Base-by-base conservation (phyloP, 2,797 vertebrate species). In the Vespertilio murinus region DNA sequence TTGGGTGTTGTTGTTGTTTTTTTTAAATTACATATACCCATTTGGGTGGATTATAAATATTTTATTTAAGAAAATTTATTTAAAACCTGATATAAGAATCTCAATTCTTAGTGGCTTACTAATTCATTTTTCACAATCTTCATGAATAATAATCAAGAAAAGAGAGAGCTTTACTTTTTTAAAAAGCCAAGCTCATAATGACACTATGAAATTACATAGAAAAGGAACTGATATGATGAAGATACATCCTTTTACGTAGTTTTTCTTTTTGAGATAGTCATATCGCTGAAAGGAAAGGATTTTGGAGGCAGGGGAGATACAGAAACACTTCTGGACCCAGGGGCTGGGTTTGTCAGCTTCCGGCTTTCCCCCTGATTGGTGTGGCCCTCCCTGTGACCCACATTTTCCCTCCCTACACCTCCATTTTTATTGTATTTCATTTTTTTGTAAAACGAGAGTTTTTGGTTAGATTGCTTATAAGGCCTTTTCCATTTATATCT, bases 11-110 rank as follows among this genome's bases (percentile, higher is more conserved):
- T 42, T 42, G 42, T 25, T 87, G 17, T 22, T 5, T 30, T 42
- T 25, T 30, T 9, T n/a, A 3, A 65, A 49, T 70, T 61, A 64
- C 38, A 33, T n/a, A 73, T 54, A 69, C 3, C 22, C 45, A 86
- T 80, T 88, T 93, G 61, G 71, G 49, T 82, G 16, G 14, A 61
- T n/a, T 82, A 20, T 87, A 86, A 85, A 52, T 82, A 87, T 67
- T 94, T 93, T 7, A 90, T 25, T 94, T 93, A 80, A 69, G 77
- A 92, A 79, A 49, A 54, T 80, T 45, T 88, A 80, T 52, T 75
- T 93, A 73, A 93, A 88, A n/a, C 18, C 61, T 40, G 25, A 38
- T 25, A 1, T 45, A 73, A 77, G 33, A 94, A 33, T 77, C 38
- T 45, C 65, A 74, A 45, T 59, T 78, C 28, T 80, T 42, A 84